These are phyloP conservation scores for Neosilurus mollespiculum DNA, from an alignment of 2,797 vertebrate genomes.

Conservation along the genomic window DNA sequence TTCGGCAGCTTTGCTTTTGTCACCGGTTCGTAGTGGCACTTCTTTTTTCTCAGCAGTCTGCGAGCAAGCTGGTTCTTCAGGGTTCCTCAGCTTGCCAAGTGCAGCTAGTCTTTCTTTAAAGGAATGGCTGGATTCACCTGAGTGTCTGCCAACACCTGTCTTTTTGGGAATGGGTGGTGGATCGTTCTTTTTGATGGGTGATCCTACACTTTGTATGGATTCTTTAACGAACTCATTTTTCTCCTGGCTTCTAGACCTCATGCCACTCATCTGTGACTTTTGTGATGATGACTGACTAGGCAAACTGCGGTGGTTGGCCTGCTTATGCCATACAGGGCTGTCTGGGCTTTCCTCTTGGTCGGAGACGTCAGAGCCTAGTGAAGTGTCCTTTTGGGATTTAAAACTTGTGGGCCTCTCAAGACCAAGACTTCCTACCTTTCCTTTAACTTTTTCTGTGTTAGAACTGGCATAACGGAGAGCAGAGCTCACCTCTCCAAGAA, in stretches of 20 bases:
- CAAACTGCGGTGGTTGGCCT: constrained; percentile 69
- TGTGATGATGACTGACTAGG: constrained; percentile 60
- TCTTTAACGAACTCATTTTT: constrained; percentile 60
- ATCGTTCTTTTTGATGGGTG: constrained; percentile 68
- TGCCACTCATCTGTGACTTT: constrained; percentile 57
- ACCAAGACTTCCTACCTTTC: constrained; percentile 60
- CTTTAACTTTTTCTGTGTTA: constrained; percentile 68
- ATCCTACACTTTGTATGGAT: constrained; percentile 46
- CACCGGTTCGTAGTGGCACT: constrained; percentile 51
- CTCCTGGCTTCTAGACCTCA: constrained; percentile 65
- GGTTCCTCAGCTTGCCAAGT: constrained; percentile 83
- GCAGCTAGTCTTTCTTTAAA: constrained; percentile 87
- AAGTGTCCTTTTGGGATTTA: constrained; percentile 50
- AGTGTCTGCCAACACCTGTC: constrained; percentile 67
- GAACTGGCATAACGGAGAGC: constrained; percentile 70
- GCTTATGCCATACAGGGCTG: constrained; percentile 71
- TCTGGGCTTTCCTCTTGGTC: constrained; percentile 70
- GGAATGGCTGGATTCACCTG: constrained; percentile 77
- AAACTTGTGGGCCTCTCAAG: constrained; percentile 52
- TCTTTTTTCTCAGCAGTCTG: constrained; percentile 55
- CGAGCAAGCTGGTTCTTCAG: constrained; percentile 67
- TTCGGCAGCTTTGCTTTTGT: constrained; percentile 68
- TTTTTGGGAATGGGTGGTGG: constrained; percentile 80
- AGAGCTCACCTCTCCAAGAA: constrained; percentile 68
- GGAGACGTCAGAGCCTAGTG: constrained; percentile 52